Percentiles rank a stretch among this genome's conserved stretches.
phyloP scores from a whole-genome alignment of 2,888 invertebrate genomes.

The Hypomecis punctinalis region DNA sequence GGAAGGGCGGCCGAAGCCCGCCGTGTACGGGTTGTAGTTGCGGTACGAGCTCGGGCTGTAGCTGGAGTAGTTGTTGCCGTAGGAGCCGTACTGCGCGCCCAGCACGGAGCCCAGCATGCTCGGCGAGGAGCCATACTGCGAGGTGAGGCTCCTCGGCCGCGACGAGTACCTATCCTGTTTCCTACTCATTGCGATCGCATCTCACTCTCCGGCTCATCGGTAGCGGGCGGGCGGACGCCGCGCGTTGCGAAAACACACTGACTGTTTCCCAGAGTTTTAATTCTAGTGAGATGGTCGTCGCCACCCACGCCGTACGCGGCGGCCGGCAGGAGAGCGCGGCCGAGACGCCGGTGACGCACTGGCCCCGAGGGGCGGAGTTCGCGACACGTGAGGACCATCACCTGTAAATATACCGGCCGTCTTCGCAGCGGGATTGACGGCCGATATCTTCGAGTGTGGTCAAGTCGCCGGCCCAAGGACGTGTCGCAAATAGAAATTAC shows the following conservation, averaged over 20 bases:
- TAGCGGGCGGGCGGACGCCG: constrained; percentile 62
- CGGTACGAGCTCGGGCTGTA: constrained; percentile 71
- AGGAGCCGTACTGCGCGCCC: constrained; percentile 71
- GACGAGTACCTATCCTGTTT: constrained; percentile 76
- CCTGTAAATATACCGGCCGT: constrained; percentile 69
- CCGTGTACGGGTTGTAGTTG: constrained; percentile 78
- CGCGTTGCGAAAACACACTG: constrained; percentile 75
- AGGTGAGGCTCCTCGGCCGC: constrained; percentile 74
- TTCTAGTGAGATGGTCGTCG: constrained; percentile 74
- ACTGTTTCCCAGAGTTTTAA: constrained; percentile 68
- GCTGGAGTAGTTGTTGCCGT: constrained; percentile 69
- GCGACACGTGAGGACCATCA: constrained; percentile 71
- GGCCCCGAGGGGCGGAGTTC: constrained; percentile 53
- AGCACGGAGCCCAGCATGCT: constrained; percentile 76
- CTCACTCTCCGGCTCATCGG: constrained; percentile 52
- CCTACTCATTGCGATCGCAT: constrained; percentile 77
- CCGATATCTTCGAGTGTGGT: constrained; percentile 38
- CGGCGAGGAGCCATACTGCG: constrained; percentile 77
- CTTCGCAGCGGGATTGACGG: constrained; percentile 47
- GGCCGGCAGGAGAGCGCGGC: constrained; percentile 60
- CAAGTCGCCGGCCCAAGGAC: constrained; percentile 46
- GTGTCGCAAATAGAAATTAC: constrained; percentile 61
- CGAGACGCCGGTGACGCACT: constrained; percentile 66
- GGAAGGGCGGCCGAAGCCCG: constrained; percentile 70
- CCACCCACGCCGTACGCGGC: constrained; percentile 65